Percentiles rank a stretch among this genome's conserved stretches.
Evolutionary conservation across 2,797 vertebrate genomes (phyloP).

Genomic region (Danio tinwini): DNA sequence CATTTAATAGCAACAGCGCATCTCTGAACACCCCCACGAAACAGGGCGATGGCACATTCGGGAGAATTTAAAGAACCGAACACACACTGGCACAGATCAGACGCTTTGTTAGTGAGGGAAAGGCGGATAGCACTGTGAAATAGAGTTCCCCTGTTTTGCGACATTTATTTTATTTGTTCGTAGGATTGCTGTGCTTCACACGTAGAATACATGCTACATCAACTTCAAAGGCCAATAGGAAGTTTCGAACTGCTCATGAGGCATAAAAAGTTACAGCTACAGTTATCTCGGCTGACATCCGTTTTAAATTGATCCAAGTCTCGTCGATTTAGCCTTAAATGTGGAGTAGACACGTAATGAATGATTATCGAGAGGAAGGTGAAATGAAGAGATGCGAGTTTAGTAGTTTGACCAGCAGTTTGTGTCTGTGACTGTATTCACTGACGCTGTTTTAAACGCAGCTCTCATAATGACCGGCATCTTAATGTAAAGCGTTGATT

Average conservation of each 20-base stretch:
- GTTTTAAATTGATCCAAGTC: not conserved
- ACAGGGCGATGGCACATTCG: constrained; percentile 65
- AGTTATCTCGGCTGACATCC: not conserved
- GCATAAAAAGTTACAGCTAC: constrained; percentile 24
- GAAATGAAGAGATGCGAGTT: constrained; percentile 11
- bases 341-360: not conserved
- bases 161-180: not conserved
- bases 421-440: not conserved
- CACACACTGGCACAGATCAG: constrained; percentile 63
- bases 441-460: not conserved
- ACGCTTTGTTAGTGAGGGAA: constrained; percentile 60
- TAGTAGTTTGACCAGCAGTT: not conserved
- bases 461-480: not conserved
- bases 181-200: constrained; percentile 17
- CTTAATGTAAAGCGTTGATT: not conserved
- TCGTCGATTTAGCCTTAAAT: constrained; percentile 25
- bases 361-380: not conserved
- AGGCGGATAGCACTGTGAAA: not conserved
- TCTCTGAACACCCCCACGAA: not conserved
- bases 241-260: constrained; percentile 13
- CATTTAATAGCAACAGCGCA: not conserved
- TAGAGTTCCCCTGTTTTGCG: not conserved
- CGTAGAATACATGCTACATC: constrained; percentile 38
- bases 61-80: constrained; percentile 55
- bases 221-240: constrained; percentile 12